Evolutionary conservation across 1,140 invertebrate genomes (phyloP).

Genomic region (Drosophila seguyi): DNA sequence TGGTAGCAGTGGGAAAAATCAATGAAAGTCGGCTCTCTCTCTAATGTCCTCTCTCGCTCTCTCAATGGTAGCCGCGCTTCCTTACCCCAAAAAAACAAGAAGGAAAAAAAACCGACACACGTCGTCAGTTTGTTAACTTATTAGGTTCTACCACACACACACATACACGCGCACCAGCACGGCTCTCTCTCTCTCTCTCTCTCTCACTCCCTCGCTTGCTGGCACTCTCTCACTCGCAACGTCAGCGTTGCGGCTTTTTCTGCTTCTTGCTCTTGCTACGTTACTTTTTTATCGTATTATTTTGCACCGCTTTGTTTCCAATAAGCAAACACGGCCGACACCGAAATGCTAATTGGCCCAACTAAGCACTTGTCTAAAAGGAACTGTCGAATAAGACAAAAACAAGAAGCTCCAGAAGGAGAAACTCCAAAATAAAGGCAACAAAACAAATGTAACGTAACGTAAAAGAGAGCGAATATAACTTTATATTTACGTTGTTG

Average conservation of each 20-base stretch:
- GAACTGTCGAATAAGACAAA: constrained; percentile 13
- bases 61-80: not conserved
- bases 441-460: constrained; percentile 38
- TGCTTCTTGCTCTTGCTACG: constrained; percentile 67
- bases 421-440: constrained; percentile 9
- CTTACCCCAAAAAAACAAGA: constrained; percentile 20
- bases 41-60: constrained; percentile 30
- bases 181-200: constrained; percentile 14
- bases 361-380: constrained; percentile 34
- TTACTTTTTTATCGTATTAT: constrained; percentile 58
- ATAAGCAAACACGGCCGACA: constrained; percentile 50
- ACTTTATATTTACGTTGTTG: constrained; percentile 47
- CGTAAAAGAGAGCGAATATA: constrained; percentile 27
- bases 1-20: constrained; percentile 34
- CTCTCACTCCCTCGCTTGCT: constrained; percentile 8
- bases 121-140: constrained; percentile 77
- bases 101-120: constrained; percentile 50
- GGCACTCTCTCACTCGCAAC: constrained; percentile 44
- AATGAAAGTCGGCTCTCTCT: constrained; percentile 46
- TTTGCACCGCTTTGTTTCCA: constrained; percentile 70
- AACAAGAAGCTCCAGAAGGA: not conserved
- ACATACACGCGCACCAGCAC: constrained; percentile 7
- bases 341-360: constrained; percentile 69
- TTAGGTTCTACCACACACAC: constrained; percentile 62
- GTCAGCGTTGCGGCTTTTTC: constrained; percentile 78